Conservation (phyloP, 2,888 invertebrate genomes). For the Drosophila yooni region DNA sequence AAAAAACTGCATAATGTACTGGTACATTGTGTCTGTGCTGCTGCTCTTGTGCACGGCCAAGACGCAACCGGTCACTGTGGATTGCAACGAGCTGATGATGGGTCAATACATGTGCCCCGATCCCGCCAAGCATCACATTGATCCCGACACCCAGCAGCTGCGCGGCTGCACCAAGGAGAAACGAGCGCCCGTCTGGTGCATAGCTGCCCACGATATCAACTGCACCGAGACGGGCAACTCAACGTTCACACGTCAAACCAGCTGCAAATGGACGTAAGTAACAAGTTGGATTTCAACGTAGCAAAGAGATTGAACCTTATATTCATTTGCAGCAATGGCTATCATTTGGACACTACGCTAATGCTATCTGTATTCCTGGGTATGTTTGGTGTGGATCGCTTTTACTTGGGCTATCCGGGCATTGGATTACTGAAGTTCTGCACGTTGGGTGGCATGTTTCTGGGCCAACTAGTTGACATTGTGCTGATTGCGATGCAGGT, state of each 20-base stretch:
- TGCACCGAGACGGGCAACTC: slow-evolving; percentile 92
- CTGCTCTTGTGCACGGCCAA: slow-evolving; percentile 44
- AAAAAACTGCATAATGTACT: slow-evolving; percentile 45
- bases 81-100: slow-evolving; percentile 90
- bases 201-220: slow-evolving; percentile 92
- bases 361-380: slow-evolving; percentile 98
- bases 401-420: slow-evolving; percentile 99
- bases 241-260: slow-evolving; percentile 92
- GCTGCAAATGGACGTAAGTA: slow-evolving; percentile 98
- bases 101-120: slow-evolving; percentile 94
- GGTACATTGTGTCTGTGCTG: slow-evolving; percentile 38
- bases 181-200: slow-evolving; percentile 88
- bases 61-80: slow-evolving; percentile 81
- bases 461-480: slow-evolving; percentile 97
- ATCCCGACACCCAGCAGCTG: slow-evolving; percentile 95
- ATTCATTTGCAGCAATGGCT: slow-evolving; percentile 92
- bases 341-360: slow-evolving; percentile 95
- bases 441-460: slow-evolving; percentile 97
- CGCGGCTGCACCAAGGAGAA: slow-evolving; percentile 88
- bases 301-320: background rate
- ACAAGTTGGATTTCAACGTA: background rate
- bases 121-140: slow-evolving; percentile 91
- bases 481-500: slow-evolving; percentile 91
- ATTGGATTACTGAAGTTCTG: slow-evolving; percentile 97
- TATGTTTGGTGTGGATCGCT: slow-evolving; percentile 98